Base-by-base conservation (phyloP, 2,113 vertebrate species). In the Heterochromis multidens region DNA sequence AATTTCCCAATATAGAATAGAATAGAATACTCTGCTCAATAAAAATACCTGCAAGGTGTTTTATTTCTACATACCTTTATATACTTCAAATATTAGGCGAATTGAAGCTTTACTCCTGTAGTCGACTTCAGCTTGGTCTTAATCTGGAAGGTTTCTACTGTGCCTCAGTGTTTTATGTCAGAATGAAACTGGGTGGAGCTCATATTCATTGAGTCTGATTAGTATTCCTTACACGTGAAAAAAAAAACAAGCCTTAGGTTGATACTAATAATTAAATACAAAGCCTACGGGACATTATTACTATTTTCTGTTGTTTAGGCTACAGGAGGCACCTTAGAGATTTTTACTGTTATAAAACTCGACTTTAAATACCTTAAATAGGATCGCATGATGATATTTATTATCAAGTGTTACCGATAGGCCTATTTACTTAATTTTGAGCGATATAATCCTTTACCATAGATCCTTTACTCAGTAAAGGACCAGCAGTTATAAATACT, bases 111-210 rank as follows among this genome's bases (percentile, higher is more conserved):
- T 49, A 2, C 8, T 83, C 37, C 3, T 52, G 57, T 35, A 21
- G 29, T 58, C 5, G 14, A 58, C 35, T n/a, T 61, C 29, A 77
- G 63, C 12, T 72, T 56, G 27, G 14, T 76, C 8, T 57, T 60
- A 21, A 29, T 60, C 27, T 19, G 29, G 31, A 46, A 43, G 46
- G 16, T 56, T 40, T 78, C 54, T 56, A 31, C 77, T 83, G 80
- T 56, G 46, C 9, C 25, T 23, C 61, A 35, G 31, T 49, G 67
- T 72, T 86, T 91, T 90, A 92, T 90, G 9, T 43, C 21, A 79
- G 43, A 37, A 80, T 49, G 46, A 80, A 54, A 62, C 35, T 81
- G 92, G 94, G 94, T 81, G 95, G 95, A 89, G 95, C 91, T 88
- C 78, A n/a, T 25, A 77, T 84, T 78, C 56, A 83, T 31, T 77